Base-by-base conservation (phyloP, 2,113 vertebrate species). In the Ictalurus punctatus region DNA sequence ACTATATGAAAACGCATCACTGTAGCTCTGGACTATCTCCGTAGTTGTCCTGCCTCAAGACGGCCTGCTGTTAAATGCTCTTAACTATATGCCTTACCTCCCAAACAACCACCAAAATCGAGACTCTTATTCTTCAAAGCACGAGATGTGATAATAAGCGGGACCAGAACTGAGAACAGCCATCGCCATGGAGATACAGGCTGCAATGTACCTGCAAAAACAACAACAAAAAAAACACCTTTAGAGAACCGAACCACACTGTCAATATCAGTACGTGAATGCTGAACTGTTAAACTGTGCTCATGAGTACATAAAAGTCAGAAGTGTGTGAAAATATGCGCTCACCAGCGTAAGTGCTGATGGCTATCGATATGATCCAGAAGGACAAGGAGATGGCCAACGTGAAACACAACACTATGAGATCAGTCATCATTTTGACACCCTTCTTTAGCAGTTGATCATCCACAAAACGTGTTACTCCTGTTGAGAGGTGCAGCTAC, bases 161-260 rank as follows among this genome's bases (percentile, higher is more conserved):
- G 97, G 92, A 97, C 91, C 88, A 98, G 58, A 90, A 99, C 91
- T 84, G 98, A 99, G 93, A 99, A 96, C 90, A 99, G 92, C 98
- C 98, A 99, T 21, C 98, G 96, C 98, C 97, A 99, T 0, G 98
- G 98, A 82, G 98, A 99, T 91, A 99, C 94, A 2, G 98, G 98
- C 71, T 92, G 95, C 69, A 98, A 91, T 4, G 95, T 96, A 90
- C 97, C 98, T 99, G 93, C 63, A 81, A 69, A n/a, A 10, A 48
- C 16, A 85, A 4, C 40, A 44, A 40, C 37, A 44, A 44, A 44
- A 44, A 5, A 30, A 14, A 74, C 12, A 40, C 3, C 34, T 61
- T 63, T 67, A 74, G 34, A 37, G 13, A 52, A 71, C 8, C 1
- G n/a, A 84, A 27, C 12, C 34, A 65, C 17, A 9, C 21, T 14